Percentiles rank a stretch among this genome's conserved stretches.
These are phyloP conservation scores for Drosophila bifasciata DNA, from an alignment of 1,140 invertebrate genomes.

Conservation along the genomic window DNA sequence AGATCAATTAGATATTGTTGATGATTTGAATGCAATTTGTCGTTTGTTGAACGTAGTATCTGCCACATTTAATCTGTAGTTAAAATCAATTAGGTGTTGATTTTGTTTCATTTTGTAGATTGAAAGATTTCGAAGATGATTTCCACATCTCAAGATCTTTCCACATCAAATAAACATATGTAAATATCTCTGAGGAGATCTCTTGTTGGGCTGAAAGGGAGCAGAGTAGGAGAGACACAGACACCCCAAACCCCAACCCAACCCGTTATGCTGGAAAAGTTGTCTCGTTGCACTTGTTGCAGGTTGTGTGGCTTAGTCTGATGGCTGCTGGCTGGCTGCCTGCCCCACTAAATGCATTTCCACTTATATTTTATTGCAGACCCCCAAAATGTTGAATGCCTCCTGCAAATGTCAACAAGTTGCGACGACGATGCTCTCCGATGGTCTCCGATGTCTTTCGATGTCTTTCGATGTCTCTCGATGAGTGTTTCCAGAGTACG, in stretches of 20 bases:
- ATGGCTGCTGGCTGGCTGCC: slow-evolving; percentile 25
- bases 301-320: slow-evolving; percentile 20
- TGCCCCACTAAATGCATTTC: slow-evolving; percentile 73
- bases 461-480: slow-evolving; percentile 55
- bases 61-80: no score
- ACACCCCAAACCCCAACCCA: no score
- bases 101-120: no score
- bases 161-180: no score
- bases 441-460: neutral
- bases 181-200: no score
- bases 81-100: no score
- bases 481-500: slow-evolving; percentile 42
- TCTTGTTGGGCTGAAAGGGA: neutral
- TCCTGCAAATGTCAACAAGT: slow-evolving; percentile 81
- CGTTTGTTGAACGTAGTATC: no score
- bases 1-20: no score
- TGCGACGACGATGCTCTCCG: slow-evolving; percentile 16
- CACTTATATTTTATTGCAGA: slow-evolving; percentile 74
- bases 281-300: slow-evolving; percentile 70
- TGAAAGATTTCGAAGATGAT: no score
- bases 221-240: slow-evolving; percentile 4
- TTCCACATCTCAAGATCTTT: no score
- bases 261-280: slow-evolving; percentile 50
- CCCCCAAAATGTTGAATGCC: slow-evolving; percentile 33
- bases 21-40: no score